Base-by-base conservation (phyloP, 2,113 vertebrate genomes). In the Nestor notabilis region DNA sequence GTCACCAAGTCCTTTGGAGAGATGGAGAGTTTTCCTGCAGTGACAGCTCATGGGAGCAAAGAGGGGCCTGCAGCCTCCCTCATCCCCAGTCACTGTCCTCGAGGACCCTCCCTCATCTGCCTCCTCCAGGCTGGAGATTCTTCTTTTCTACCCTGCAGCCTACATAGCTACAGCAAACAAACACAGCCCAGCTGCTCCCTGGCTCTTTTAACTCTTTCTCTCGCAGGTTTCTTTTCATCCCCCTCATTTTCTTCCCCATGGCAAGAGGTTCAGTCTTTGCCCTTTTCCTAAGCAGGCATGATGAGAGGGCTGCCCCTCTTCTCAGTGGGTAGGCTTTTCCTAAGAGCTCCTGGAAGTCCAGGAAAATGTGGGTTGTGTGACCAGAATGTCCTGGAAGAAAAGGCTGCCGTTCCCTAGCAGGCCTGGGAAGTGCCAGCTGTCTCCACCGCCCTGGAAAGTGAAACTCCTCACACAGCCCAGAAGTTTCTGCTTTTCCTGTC, bases 101-200 rank as follows among this genome's bases (percentile, higher is more conserved):
- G 83, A 81, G 50, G 83, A 76, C 47, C 47, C 79, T 94, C 76
- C 55, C 69, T 90, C 41, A 24, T 79, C 50, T 92, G 74, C 56
- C 69, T 83, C 58, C 84, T 93, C 63, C 81, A 50, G 44, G 47
- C 39, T 72, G 78, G 64, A 95, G 61, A 84, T 89, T 91, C 65
- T 74, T 95, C 72, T 69, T 56, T 80, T 74, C 84, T 61, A 46
- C 53, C 43, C 74, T 44, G 71, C 85, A 94, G 71, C 76, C 80
- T 64, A 47, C 82, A 31, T 52, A 90, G 89, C 66, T 95, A 91
- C 60, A 4, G 89, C 71, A 96, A 96, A 95, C 72, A 95, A 74
- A 70, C 29, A 10, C 39, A 87, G 52, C 44, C 65, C 21, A 4
- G 31, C 61, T 82, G 49, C 75, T 84, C 47, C 50, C 50, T 43